Evolutionary conservation across 2,113 vertebrate species (phyloP).

Genomic region (Trichomycterus rosablanca): DNA sequence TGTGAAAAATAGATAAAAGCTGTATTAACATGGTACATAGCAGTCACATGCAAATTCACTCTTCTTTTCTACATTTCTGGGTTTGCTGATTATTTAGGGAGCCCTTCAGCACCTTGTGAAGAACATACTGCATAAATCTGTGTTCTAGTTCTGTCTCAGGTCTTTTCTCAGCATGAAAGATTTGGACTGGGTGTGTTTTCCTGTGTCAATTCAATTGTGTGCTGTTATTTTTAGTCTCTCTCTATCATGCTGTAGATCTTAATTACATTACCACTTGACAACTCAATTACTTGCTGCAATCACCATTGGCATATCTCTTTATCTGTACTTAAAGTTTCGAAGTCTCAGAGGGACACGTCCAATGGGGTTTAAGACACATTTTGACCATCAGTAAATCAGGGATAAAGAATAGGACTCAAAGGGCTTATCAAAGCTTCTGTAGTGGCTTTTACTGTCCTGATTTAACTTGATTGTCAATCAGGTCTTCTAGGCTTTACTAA

Average conservation of each 20-base stretch:
- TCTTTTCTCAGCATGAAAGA: slow-evolving; percentile 9
- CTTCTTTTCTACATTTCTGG: not conserved
- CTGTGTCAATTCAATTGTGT: slow-evolving; percentile 31
- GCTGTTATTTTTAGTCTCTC: slow-evolving; percentile 35
- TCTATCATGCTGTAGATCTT: slow-evolving; percentile 39
- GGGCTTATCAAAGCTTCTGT: not conserved
- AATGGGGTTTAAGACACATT: not conserved
- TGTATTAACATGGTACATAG: too few relatives aligned
- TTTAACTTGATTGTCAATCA: not conserved
- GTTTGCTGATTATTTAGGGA: not conserved
- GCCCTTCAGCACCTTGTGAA: not conserved
- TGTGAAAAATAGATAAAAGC: too few relatives aligned
- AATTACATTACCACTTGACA: slow-evolving; percentile 44
- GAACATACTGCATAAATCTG: not conserved
- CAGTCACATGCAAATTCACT: too few relatives aligned
- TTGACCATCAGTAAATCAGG: slow-evolving; percentile 4
- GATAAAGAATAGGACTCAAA: not conserved
- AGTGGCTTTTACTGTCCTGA: not conserved
- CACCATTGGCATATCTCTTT: slow-evolving; percentile 21
- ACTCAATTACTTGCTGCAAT: slow-evolving; percentile 44
- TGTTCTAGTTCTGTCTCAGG: not conserved
- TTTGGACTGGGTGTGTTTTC: slow-evolving; percentile 20
- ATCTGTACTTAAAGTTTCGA: slow-evolving; percentile 25
- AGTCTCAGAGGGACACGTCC: not conserved
- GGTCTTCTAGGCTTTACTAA: not conserved